These are phyloP conservation scores for Parnassius apollo DNA, from an alignment of 2,888 invertebrate genomes.

Conservation along the genomic window DNA sequence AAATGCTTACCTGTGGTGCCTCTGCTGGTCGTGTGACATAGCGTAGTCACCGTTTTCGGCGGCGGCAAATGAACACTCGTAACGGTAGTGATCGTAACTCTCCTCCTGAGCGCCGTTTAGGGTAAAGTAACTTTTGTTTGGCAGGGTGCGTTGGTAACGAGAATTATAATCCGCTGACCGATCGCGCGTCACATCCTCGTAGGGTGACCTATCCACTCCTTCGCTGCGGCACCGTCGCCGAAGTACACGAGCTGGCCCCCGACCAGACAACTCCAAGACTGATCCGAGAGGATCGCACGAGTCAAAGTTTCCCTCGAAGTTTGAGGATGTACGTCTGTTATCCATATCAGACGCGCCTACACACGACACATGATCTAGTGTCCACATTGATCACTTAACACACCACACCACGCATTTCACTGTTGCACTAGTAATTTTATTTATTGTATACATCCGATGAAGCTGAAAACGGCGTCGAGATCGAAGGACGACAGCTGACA, in stretches of 20 bases:
- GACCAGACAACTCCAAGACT: slow-evolving; percentile 65
- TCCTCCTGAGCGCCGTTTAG: slow-evolving; percentile 52
- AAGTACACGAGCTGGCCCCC: slow-evolving; percentile 66
- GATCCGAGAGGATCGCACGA: slow-evolving; percentile 69
- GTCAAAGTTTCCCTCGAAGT: slow-evolving; percentile 74
- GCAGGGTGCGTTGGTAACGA: slow-evolving; percentile 51
- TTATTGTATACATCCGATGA: slow-evolving; percentile 57
- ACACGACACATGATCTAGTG: slow-evolving; percentile 65
- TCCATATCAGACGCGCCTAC: slow-evolving; percentile 71
- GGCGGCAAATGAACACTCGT: slow-evolving; percentile 66
- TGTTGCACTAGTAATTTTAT: slow-evolving; percentile 73
- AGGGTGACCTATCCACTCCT: slow-evolving; percentile 73
- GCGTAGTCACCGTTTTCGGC: slow-evolving; percentile 72
- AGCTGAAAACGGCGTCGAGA: slow-evolving; percentile 59
- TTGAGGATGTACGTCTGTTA: slow-evolving; percentile 69
- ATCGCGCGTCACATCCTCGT: slow-evolving; percentile 69
- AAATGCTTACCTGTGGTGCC: slow-evolving; percentile 56
- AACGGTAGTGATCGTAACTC: slow-evolving; percentile 52
- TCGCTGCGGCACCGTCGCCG: slow-evolving; percentile 77
- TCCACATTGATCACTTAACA: slow-evolving; percentile 63
- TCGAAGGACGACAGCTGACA: slow-evolving; percentile 70
- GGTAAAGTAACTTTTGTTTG: slow-evolving; percentile 69
- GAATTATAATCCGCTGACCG: slow-evolving; percentile 55
- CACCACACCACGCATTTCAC: slow-evolving; percentile 56
- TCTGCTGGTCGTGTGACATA: slow-evolving; percentile 65